A percentile compares a stretch with the other conserved stretches of the same genome.
Evolutionary conservation across 2,888 invertebrate species (phyloP).

Genomic region (Ecliptopera silaceata): DNA sequence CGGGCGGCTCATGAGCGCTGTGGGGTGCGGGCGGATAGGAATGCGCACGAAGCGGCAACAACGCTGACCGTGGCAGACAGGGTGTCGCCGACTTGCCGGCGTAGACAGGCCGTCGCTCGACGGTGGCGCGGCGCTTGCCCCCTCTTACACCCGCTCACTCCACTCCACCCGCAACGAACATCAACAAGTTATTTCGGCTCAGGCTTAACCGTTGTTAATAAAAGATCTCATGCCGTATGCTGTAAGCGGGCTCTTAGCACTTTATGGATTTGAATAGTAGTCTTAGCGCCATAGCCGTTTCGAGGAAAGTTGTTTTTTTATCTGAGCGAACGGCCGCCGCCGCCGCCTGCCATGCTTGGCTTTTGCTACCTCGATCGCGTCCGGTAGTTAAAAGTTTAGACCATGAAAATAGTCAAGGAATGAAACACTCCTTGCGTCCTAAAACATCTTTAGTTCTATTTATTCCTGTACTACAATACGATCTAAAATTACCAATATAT

Average conservation of each 20-base stretch:
- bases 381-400: slow-evolving; percentile 44
- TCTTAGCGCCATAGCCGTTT: slow-evolving; percentile 81
- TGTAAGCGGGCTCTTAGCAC: slow-evolving; percentile 54
- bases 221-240: slow-evolving; percentile 64
- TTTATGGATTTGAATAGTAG: slow-evolving; percentile 48
- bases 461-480: too few species aligned
- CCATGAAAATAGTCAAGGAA: slow-evolving; percentile 63
- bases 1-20: slow-evolving; percentile 70
- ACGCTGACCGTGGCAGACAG: slow-evolving; percentile 93
- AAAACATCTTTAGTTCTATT: too few species aligned
- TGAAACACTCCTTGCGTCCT: too few species aligned
- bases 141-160: slow-evolving; percentile 62
- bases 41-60: slow-evolving; percentile 85
- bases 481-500: too few species aligned
- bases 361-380: slow-evolving; percentile 64
- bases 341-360: slow-evolving; percentile 60
- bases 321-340: slow-evolving; percentile 51
- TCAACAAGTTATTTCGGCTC: slow-evolving; percentile 82
- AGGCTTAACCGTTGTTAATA: slow-evolving; percentile 53
- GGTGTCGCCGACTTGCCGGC: slow-evolving; percentile 94
- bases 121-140: slow-evolving; percentile 78
- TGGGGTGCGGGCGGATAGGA: slow-evolving; percentile 79
- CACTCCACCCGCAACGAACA: slow-evolving; percentile 71
- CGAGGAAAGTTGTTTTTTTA: slow-evolving; percentile 80
- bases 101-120: slow-evolving; percentile 91